Evolutionary conservation across 2,113 vertebrate genomes (phyloP).

Genomic region (Amia ocellicauda): DNA sequence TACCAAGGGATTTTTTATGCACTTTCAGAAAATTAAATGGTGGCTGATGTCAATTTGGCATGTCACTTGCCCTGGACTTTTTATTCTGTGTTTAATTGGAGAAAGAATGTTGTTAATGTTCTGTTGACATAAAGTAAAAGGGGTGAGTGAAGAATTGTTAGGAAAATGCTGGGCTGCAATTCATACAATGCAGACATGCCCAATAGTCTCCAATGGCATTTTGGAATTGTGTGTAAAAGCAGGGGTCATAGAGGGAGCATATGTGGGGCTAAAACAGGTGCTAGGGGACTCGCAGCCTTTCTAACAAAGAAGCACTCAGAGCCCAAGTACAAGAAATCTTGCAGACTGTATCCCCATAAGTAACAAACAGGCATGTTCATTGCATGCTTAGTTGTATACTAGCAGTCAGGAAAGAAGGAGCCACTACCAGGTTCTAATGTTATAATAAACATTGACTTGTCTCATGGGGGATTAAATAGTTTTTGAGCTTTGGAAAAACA

Average conservation of each 20-base stretch:
- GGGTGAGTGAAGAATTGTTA: too few species aligned
- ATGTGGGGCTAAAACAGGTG: slow-evolving; percentile 30
- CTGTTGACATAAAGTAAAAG: too few species aligned
- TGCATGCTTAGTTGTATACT: slow-evolving; percentile 19
- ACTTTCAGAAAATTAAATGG: too few species aligned
- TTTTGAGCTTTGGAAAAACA: slow-evolving; percentile 38
- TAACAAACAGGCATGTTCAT: slow-evolving; percentile 21
- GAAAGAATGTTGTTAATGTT: too few species aligned
- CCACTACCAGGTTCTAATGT: slow-evolving; percentile 37
- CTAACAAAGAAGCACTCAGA: slow-evolving; percentile 31
- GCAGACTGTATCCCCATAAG: slow-evolving; percentile 20
- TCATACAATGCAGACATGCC: too few species aligned
- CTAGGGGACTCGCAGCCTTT: slow-evolving; percentile 23
- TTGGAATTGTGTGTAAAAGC: too few species aligned
- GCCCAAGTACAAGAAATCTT: slow-evolving; percentile 20
- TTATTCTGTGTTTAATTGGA: too few species aligned
- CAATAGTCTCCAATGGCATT: too few species aligned
- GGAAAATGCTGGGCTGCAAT: too few species aligned
- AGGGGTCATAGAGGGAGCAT: slow-evolving; percentile 20
- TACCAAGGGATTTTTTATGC: too few species aligned
- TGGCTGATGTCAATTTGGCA: too few species aligned
- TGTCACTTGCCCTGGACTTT: too few species aligned
- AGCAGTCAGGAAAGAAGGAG: slow-evolving; percentile 25
- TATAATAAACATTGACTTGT: slow-evolving; percentile 40
- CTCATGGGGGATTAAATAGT: slow-evolving; percentile 40